Base-by-base conservation (phyloP, 2,888 invertebrate species). In the Dione juno region DNA sequence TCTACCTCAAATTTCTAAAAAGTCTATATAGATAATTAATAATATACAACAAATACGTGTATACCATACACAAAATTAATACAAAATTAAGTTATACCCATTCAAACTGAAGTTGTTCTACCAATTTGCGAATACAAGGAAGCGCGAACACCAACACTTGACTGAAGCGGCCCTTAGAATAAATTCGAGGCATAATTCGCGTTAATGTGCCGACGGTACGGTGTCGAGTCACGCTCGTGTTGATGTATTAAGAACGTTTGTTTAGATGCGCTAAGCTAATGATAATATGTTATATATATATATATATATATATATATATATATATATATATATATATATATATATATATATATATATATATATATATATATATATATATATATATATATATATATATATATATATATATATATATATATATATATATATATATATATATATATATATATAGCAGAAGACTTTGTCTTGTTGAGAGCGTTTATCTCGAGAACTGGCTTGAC, bases 161-260 rank as follows among this genome's bases (percentile, higher is more conserved):
- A 63, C 19, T 64, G 16, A 40, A 66, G 54, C 48, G 71, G 48
- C 65, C 40, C 70, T 74, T 65, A 69, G 72, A 72, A 72, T 72
- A 74, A 70, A 74, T 74, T 68, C 70, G 54, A 71, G 41, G 41
- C 53, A 71, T 74, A 73, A 75, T 74, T 73, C 68, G 71, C 68
- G 67, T 69, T 74, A 75, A 74, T 73, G 73, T 70, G 50, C 58
- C 57, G 53, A 52, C 57, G 65, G 70, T 72, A 75, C 69, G 72
- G 59, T 76, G 75, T 69, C 72, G 71, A 73, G 78, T 77, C 78
- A 77, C 77, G 77, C 75, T 65, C 45, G 45, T 70, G 69, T 71
- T 72, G 73, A 69, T 72, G 73, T 59, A 63, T 48, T 66, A 69
- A 16, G 63, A 37, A 61, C 65, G 45, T 58, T 52, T 69, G 35